Base-by-base conservation (phyloP, 2,797 vertebrate species). In the Chiroxiphia lanceolata region DNA sequence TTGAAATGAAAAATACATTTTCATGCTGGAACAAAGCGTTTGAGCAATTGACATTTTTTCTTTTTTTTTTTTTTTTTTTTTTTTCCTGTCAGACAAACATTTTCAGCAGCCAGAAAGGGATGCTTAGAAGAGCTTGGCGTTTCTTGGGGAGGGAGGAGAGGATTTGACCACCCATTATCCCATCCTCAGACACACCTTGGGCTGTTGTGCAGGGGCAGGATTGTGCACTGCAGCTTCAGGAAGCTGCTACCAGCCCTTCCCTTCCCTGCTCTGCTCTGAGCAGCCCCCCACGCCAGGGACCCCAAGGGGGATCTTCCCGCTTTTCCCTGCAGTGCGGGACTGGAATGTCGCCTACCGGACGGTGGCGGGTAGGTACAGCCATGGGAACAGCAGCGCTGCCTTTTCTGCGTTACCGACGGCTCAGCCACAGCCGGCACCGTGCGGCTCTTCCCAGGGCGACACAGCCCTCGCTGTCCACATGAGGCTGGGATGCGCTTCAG, bases 1-100 rank as follows among this genome's bases (percentile, higher is more conserved):
- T 25, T 75, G 75, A 92, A 96, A 89, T 44, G 60, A 93, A 89
- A 94, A 95, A 92, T 87, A 87, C 33, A 57, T 89, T 93, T 94
- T 91, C 50, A 36, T 1, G 3, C 33, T 53, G 75, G 51, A 95
- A 94, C 60, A 80, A 95, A 93, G 75, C 19, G 0, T 42, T 75
- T 31, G 23, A 84, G 26, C 70, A 56, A 67, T 31, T 81, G 36
- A 70, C 44, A 15, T 81, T 69, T 78, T 33, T 27, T 25, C 6
- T 50, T 26, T 23, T 9, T 34, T 26, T 0, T 6, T n/a, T 50
- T 60, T 11, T 44, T 67, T 9, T 17, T 31, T 25, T 53, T 83
- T 48, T 33, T 45, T 21, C 15, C 40, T 9, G 26, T 51, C 56
- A 59, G 64, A 45, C 20, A 31, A 83, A 71, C 21, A 45, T n/a